These are phyloP conservation scores for Bombus polaris DNA, from an alignment of 1,140 invertebrate genomes.

Conservation along the genomic window DNA sequence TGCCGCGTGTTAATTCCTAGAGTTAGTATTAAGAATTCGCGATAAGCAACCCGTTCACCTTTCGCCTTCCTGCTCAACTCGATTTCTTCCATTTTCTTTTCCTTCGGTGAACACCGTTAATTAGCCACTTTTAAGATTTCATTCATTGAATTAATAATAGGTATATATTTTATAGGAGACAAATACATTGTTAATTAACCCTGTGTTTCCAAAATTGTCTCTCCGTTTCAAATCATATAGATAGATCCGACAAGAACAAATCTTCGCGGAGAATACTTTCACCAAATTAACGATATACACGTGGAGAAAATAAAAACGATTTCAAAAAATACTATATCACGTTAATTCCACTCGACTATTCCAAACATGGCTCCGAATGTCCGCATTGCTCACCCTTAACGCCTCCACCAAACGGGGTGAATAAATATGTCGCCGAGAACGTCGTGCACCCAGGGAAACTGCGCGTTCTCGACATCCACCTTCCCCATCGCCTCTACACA, in stretches of 20 bases:
- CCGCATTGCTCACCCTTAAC: not conserved
- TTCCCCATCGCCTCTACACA: conserved; percentile 8
- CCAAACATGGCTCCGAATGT: not conserved
- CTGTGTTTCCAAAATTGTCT: too few species aligned
- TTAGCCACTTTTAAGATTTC: not conserved
- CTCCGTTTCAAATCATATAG: too few species aligned
- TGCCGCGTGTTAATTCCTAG: conserved; percentile 26
- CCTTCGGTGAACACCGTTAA: not conserved
- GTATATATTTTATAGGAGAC: not conserved
- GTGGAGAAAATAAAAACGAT: not conserved
- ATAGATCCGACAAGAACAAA: too few species aligned
- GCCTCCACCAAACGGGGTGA: not conserved
- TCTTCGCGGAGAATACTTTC: too few species aligned
- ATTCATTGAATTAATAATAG: not conserved
- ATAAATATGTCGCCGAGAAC: conserved; percentile 4
- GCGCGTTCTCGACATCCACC: conserved; percentile 24
- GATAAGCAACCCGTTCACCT: conserved; percentile 1
- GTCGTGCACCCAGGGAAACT: not conserved
- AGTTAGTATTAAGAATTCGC: conserved; percentile 35
- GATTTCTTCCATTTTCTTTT: not conserved
- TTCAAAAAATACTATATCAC: not conserved
- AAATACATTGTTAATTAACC: not conserved
- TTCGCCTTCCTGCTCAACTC: not conserved
- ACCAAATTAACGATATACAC: not conserved
- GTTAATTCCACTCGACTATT: not conserved